These are phyloP conservation scores for Poecilus cupreus DNA, from an alignment of 2,888 invertebrate genomes.

Conservation along the genomic window DNA sequence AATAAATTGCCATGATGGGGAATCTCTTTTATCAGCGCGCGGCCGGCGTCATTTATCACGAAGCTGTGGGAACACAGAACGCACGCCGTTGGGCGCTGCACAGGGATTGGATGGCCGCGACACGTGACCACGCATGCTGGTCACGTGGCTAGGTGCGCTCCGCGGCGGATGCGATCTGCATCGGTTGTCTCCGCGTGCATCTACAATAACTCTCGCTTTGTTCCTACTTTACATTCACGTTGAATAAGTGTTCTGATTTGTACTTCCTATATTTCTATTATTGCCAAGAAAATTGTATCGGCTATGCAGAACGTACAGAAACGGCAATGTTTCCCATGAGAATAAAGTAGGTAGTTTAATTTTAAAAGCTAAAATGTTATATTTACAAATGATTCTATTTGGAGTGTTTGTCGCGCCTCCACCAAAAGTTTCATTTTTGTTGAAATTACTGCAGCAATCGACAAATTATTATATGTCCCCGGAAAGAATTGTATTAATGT, in stretches of 20 bases:
- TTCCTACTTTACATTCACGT: neutral
- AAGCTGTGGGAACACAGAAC: slow-evolving; percentile 22
- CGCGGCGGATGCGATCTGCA: neutral
- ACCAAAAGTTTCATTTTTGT: no score
- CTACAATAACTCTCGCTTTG: slow-evolving; percentile 11
- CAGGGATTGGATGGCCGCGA: slow-evolving; percentile 30
- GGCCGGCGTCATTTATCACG: slow-evolving; percentile 32
- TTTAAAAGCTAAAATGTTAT: no score
- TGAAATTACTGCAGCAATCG: no score
- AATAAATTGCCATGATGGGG: slow-evolving; percentile 67
- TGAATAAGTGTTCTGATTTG: slow-evolving; percentile 2
- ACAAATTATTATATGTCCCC: no score
- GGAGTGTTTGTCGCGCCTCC: no score
- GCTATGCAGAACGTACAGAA: neutral
- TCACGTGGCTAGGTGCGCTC: slow-evolving; percentile 38
- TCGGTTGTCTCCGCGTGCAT: neutral
- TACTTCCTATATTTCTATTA: neutral
- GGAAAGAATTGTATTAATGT: no score
- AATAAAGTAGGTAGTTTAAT: no score
- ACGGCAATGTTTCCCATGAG: no score
- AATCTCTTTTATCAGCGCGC: slow-evolving; percentile 45
- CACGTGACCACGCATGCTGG: slow-evolving; percentile 21
- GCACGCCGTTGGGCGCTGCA: neutral
- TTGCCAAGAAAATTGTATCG: neutral
- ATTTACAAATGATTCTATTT: no score